Percentiles rank a stretch among this genome's conserved stretches.
phyloP scores from a whole-genome alignment of 2,797 vertebrate genomes.

The Pipistrellus pygmaeus region DNA sequence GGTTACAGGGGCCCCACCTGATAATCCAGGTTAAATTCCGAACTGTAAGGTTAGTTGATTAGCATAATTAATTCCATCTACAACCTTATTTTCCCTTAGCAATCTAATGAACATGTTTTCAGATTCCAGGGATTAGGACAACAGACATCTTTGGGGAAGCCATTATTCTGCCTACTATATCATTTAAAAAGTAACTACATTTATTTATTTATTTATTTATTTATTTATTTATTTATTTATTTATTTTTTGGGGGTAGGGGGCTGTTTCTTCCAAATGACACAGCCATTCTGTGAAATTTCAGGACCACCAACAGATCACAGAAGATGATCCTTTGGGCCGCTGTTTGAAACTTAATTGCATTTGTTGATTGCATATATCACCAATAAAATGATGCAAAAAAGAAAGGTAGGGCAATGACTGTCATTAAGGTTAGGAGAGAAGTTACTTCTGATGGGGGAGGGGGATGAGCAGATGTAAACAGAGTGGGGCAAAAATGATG shows the following conservation, averaged over 20 bases:
- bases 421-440: background rate
- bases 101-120: background rate
- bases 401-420: background rate
- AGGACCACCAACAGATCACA: slow-evolving; percentile 88
- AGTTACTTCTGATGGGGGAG: background rate
- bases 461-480: background rate
- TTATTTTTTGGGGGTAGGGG: too few relatives aligned
- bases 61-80: background rate
- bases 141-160: background rate
- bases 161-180: background rate
- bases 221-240: background rate
- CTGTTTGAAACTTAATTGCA: slow-evolving; percentile 88
- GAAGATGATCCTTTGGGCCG: slow-evolving; percentile 88
- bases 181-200: background rate
- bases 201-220: background rate
- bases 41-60: background rate
- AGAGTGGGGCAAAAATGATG: background rate
- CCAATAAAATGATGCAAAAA: background rate
- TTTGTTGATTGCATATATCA: background rate
- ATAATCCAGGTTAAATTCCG: background rate
- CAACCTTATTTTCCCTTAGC: background rate
- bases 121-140: background rate
- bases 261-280: slow-evolving; percentile 90
- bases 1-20: background rate
- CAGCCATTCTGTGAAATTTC: slow-evolving; percentile 83